phyloP scores from a whole-genome alignment of 2,888 invertebrate genomes.

The Ochropacha duplaris region DNA sequence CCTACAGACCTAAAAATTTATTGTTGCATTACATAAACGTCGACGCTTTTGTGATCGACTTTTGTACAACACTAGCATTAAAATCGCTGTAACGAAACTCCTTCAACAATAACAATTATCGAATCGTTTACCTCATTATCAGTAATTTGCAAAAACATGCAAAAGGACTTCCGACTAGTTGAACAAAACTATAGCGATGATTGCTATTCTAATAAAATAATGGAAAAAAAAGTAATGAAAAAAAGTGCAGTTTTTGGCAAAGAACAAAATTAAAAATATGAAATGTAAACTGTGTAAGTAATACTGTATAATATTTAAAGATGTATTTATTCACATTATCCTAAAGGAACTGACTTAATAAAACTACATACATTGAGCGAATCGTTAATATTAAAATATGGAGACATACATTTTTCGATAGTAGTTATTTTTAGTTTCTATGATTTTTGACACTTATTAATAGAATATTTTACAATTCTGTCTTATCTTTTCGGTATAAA shows the following conservation, averaged over 20 bases:
- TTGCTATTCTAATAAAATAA: background rate
- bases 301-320: conserved; percentile 13
- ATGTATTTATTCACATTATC: conserved; percentile 34
- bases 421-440: conserved; percentile 19
- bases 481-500: background rate
- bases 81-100: background rate
- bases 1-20: background rate
- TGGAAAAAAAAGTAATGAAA: background rate
- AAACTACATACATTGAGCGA: conserved; percentile 67
- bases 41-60: background rate
- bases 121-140: background rate
- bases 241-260: background rate
- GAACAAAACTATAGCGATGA: no score
- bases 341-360: conserved; percentile 76
- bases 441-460: conserved; percentile 2
- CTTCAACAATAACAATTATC: background rate
- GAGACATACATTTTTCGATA: conserved; percentile 5
- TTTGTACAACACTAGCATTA: background rate
- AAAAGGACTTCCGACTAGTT: no score
- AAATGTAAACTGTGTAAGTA: conserved; percentile 2
- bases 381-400: conserved; percentile 25
- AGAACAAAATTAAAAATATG: no score
- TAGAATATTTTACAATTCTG: background rate
- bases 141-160: background rate
- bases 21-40: background rate